Evolutionary conservation across 1,140 invertebrate species (phyloP).

Genomic region (Dufourea novaeangliae): DNA sequence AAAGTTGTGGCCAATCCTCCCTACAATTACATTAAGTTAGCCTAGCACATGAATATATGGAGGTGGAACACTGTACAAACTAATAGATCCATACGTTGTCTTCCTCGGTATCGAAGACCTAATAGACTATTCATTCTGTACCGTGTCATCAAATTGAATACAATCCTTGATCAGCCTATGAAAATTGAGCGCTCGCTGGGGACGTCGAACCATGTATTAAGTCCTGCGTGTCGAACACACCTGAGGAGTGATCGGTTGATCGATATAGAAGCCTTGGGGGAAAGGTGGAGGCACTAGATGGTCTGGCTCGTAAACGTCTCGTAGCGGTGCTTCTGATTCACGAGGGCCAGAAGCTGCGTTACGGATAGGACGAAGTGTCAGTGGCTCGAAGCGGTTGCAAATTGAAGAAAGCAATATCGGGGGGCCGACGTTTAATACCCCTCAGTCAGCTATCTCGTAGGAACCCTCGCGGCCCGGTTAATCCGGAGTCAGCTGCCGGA

Average conservation of each 20-base stretch:
- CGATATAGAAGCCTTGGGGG: not conserved
- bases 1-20: no score
- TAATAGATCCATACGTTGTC: not conserved
- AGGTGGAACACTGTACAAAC: not conserved
- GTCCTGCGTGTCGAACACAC: not conserved
- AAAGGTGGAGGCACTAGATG: not conserved
- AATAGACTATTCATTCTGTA: not conserved
- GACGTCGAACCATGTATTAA: not conserved
- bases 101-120: not conserved
- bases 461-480: constrained; percentile 62
- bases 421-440: constrained; percentile 62
- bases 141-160: not conserved
- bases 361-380: not conserved
- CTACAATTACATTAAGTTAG: no score
- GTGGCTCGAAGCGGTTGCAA: constrained; percentile 55
- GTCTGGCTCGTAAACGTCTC: constrained; percentile 7
- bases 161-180: constrained; percentile 1
- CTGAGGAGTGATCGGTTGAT: constrained; percentile 17
- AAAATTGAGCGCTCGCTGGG: not conserved
- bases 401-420: constrained; percentile 69
- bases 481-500: constrained; percentile 69
- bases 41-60: not conserved
- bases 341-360: not conserved
- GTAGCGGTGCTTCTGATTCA: constrained; percentile 8
- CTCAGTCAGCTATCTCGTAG: constrained; percentile 59